Percentiles rank a stretch among this genome's conserved stretches.
These are phyloP conservation scores for Cordilura impudica DNA, from an alignment of 2,888 invertebrate species.

Conservation along the genomic window DNA sequence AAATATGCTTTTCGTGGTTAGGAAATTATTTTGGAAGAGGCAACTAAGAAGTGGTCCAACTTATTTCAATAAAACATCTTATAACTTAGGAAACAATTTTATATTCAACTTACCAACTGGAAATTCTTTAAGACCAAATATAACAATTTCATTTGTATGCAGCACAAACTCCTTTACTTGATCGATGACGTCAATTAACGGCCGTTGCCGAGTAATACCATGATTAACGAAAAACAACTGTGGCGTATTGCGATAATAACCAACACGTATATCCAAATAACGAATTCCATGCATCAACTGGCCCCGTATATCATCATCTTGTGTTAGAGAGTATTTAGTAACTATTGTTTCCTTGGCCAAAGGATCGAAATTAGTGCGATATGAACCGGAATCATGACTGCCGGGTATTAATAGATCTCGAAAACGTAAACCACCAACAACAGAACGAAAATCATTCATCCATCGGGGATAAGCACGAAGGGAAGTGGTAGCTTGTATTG, in stretches of 20 bases:
- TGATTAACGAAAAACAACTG: constrained; percentile 80
- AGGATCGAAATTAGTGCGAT: constrained; percentile 76
- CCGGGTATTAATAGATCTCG: constrained; percentile 83
- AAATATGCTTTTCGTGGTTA: too few species aligned
- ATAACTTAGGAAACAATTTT: neutral
- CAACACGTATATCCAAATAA: constrained; percentile 82
- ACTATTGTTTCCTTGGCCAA: constrained; percentile 75
- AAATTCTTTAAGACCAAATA: constrained; percentile 81
- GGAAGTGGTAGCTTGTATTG: constrained; percentile 77
- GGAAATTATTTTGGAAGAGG: too few species aligned
- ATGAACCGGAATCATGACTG: constrained; percentile 84
- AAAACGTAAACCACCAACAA: constrained; percentile 78
- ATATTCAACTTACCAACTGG: constrained; percentile 78
- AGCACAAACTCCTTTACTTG: constrained; percentile 80
- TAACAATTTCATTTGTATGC: constrained; percentile 81
- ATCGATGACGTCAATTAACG: constrained; percentile 78
- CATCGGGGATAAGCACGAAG: constrained; percentile 80
- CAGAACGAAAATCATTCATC: constrained; percentile 79
- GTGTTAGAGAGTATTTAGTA: constrained; percentile 79
- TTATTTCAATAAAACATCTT: too few species aligned
- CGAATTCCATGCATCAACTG: constrained; percentile 82
- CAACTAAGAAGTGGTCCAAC: too few species aligned
- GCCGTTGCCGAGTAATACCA: constrained; percentile 79
- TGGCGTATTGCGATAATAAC: constrained; percentile 77
- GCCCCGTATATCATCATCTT: constrained; percentile 80